Base-by-base conservation (phyloP, 2,797 vertebrate species). In the Arvicola amphibius region DNA sequence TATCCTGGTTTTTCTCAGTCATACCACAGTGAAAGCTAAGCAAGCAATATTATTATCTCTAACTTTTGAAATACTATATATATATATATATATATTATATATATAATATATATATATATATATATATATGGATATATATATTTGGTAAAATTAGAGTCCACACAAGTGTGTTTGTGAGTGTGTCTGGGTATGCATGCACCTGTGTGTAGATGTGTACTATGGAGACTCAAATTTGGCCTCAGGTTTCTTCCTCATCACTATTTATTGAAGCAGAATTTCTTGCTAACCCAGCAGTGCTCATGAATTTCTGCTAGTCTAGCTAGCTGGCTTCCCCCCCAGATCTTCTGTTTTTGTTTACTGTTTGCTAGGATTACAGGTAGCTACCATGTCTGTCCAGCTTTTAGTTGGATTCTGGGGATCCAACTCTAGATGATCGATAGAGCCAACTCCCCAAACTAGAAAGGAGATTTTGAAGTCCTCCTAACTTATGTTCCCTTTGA, bases 401-500 rank as follows among this genome's bases (percentile, higher is more conserved):
- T 37, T 53, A 53, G 25, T 27, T 71, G 34, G 34, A 37, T 71
- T 51, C 46, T 71, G 23, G n/a, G 32, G 48, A 27, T 71, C 84
- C 48, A 27, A 71, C 14, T 87, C 34, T 37, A 71, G 13, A 53
- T 71, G 37, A 37, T 71, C 65, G 8, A 71, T 37, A 5, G 4
- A 87, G 34, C 21, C 46, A 86, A 71, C 46, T 87, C 23, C 48
- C 63, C 8, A 73, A 53, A 9, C 67, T 29, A 40, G 13, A 23
- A 76, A 96, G 89, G 9, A 12, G 16, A 86, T 91, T 85, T 90
- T 97, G 19, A 92, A 85, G 46, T 96, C 21, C 34, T 34, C 27
- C 2, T 69, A 91, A 61, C 25, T 51, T 71, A 27, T 74, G 5
- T 53, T 95, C 77, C 27, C 13, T 92, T 91, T 88, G 48, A 46